Percentiles rank a stretch among this genome's conserved stretches.
Conservation (phyloP, 2,797 vertebrate species). For the Melanotaenia maccullochi region DNA sequence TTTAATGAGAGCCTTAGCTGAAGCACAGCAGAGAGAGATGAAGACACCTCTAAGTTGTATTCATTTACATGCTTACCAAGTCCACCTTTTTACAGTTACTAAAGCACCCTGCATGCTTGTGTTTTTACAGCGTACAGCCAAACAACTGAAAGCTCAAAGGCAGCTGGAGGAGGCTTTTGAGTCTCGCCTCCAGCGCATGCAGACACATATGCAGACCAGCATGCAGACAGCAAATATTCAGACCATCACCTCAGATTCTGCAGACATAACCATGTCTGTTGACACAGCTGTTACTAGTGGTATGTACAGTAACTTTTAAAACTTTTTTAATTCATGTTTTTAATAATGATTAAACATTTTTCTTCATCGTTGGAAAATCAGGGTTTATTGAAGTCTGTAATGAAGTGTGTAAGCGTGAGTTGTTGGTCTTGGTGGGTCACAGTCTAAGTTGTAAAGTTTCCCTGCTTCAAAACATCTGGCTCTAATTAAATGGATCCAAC, state of each 20-base stretch:
- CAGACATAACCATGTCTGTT: conserved; percentile 38
- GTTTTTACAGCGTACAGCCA: conserved; percentile 72
- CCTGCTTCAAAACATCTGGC: no score
- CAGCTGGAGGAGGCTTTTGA: conserved; percentile 81
- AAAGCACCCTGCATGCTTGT: conserved; percentile 16
- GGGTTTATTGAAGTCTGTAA: background rate
- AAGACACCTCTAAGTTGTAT: background rate
- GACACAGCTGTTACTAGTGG: conserved; percentile 50
- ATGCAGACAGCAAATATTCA: conserved; percentile 23
- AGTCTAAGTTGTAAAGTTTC: no score
- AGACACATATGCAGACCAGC: conserved; percentile 57
- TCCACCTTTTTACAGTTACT: background rate
- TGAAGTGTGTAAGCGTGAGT: background rate
- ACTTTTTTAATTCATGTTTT: background rate
- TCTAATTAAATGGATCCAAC: no score
- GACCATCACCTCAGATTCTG: conserved; percentile 34
- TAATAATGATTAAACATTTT: background rate
- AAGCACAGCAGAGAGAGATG: background rate
- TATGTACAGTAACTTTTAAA: conserved; percentile 25
- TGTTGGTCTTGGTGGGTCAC: no score
- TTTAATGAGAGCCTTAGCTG: background rate
- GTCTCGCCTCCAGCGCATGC: conserved; percentile 79
- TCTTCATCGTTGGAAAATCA: background rate
- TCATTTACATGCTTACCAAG: background rate
- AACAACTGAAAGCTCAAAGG: conserved; percentile 80